A percentile compares a stretch with the other conserved stretches of the same genome.
phyloP scores from a whole-genome alignment of 2,888 invertebrate species.

The Galerucella calmariensis region DNA sequence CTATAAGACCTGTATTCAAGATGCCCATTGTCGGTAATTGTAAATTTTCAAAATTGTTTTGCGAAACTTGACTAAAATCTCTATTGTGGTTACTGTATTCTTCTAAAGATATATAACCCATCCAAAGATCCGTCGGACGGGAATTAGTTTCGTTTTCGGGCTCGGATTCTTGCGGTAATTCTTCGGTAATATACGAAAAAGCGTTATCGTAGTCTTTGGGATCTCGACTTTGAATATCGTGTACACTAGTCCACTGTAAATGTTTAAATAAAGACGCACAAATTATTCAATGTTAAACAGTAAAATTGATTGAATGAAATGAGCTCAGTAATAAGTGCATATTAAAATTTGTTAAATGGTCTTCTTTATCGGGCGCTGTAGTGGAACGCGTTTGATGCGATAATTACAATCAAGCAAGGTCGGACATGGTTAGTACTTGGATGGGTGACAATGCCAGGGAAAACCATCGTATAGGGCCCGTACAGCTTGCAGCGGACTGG shows the following conservation, averaged over 20 bases:
- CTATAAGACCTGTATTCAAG: conserved; percentile 61
- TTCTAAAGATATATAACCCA: conserved; percentile 60
- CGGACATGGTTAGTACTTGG: no score
- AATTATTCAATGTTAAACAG: no score
- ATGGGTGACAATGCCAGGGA: no score
- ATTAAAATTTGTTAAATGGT: no score
- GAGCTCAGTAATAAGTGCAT: no score
- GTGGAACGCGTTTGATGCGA: no score
- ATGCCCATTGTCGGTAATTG: conserved; percentile 58
- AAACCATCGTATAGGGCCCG: no score
- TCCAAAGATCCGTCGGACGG: conserved; percentile 62
- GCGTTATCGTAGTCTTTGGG: conserved; percentile 63
- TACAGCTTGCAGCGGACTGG: no score
- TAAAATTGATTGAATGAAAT: no score
- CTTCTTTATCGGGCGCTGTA: no score
- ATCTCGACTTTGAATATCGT: conserved; percentile 84
- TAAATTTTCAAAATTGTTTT: conserved; percentile 46
- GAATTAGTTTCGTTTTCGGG: conserved; percentile 48
- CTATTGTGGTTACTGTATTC: conserved; percentile 52
- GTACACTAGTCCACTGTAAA: conserved; percentile 88
- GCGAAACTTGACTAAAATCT: conserved; percentile 46
- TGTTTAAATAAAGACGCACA: neutral
- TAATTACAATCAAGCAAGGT: no score
- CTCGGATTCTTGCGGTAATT: conserved; percentile 47
- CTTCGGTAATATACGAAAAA: conserved; percentile 52